phyloP scores from a whole-genome alignment of 2,888 invertebrate species.

The Chaetogeoica ovagalla region DNA sequence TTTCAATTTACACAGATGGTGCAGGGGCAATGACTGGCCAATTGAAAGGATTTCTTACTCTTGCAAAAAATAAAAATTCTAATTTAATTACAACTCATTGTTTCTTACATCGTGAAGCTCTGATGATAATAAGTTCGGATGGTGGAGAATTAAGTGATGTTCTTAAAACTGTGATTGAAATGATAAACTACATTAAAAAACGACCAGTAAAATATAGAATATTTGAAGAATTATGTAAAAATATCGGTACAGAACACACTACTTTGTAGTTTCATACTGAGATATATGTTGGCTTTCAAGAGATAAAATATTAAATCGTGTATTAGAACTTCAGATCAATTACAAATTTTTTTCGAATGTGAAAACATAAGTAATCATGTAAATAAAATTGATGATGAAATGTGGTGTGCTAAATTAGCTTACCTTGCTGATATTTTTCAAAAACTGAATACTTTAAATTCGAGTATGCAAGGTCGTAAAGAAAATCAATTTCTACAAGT shows the following conservation, averaged over 20 bases:
- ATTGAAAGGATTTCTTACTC: conserved; percentile 54
- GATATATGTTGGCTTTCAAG: too few relatives aligned
- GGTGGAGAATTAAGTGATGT: conserved; percentile 36
- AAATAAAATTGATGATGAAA: conserved; percentile 33
- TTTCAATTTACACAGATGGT: conserved; percentile 42
- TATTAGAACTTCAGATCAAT: too few relatives aligned
- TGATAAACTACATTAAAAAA: conserved; percentile 54
- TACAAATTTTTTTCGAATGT: too few relatives aligned
- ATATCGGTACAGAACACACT: too few relatives aligned
- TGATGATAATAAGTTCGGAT: conserved; percentile 14
- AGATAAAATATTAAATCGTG: too few relatives aligned
- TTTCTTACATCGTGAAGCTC: conserved; percentile 36
- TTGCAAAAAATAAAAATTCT: conserved; percentile 55
- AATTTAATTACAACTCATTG: conserved; percentile 54
- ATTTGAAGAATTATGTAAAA: conserved; percentile 50
- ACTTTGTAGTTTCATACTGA: too few relatives aligned
- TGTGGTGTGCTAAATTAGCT: conserved; percentile 52
- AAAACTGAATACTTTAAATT: conserved; percentile 53
- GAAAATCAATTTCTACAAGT: conserved; percentile 27
- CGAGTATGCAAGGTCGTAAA: conserved; percentile 26
- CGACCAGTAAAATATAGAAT: conserved; percentile 53
- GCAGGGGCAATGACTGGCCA: too few relatives aligned
- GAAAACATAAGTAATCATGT: background rate
- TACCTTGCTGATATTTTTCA: conserved; percentile 55
- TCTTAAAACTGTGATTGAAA: conserved; percentile 30